Percentiles rank a stretch among this genome's conserved stretches.
These are phyloP conservation scores for Amniataba percoides DNA, from an alignment of 2,797 vertebrate species.

Conservation along the genomic window DNA sequence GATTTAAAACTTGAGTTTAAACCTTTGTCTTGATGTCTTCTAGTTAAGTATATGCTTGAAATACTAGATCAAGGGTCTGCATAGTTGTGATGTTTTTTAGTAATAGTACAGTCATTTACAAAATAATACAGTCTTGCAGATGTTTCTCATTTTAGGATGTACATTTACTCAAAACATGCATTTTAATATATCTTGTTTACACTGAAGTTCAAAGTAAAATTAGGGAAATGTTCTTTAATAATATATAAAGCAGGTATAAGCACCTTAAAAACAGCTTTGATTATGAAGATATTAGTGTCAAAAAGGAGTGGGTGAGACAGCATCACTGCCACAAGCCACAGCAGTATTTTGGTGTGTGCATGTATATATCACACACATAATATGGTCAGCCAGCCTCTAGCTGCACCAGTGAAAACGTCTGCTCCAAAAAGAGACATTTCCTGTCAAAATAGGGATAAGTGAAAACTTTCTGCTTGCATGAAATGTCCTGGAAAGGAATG, in stretches of 20 bases:
- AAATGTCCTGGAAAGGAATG: slow-evolving; percentile 57
- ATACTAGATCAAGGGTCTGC: not conserved
- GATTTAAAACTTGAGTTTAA: too few species aligned
- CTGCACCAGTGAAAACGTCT: not conserved
- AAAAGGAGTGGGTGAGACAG: slow-evolving; percentile 4
- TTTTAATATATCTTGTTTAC: not conserved
- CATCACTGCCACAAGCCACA: not conserved
- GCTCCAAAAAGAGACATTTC: slow-evolving; percentile 10
- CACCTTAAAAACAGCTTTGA: not conserved
- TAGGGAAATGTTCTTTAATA: not conserved
- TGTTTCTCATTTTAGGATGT: not conserved
- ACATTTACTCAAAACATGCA: not conserved
- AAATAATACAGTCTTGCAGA: not conserved
- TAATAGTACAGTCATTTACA: not conserved
- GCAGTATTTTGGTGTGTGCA: not conserved
- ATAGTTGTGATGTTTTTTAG: not conserved
- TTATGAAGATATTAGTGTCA: not conserved
- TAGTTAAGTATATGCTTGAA: not conserved
- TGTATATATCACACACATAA: not conserved
- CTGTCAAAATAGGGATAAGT: slow-evolving; percentile 39
- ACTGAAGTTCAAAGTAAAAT: not conserved
- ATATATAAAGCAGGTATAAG: not conserved
- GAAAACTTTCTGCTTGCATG: slow-evolving; percentile 56
- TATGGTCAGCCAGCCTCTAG: not conserved
- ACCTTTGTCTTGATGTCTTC: too few species aligned